Evolutionary conservation across 1,140 invertebrate genomes (phyloP), one percentile per base, ranked within the genome.

Genomic region (Cyclargus thomasi): DNA sequence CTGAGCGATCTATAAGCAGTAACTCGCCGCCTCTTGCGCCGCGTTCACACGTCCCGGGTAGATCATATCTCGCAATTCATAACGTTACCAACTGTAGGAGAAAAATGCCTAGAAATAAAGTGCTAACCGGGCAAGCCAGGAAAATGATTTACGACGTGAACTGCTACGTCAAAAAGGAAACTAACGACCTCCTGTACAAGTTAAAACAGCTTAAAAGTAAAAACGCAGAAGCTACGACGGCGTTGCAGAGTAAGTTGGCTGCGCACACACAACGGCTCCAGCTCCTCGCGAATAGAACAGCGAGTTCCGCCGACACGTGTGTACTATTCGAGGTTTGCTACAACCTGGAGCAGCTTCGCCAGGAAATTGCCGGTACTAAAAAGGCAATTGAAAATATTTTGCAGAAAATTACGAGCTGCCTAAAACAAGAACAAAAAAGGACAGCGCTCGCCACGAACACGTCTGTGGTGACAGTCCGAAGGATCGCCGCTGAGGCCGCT

Each of bases 371-470:
- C 55, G 6, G 29, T 1, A 29, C 20, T 35, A 53, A 17, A 11
- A 14, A 55, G 14, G 53, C 53, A 7, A 53, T n/a, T 7, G 22
- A 65, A 22, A 29, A 14, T 20, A 65, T 55, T 22, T 17, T 57
- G 53, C 16, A 65, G 17, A 17, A 23, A 55, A 21, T 65, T 23
- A 22, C 53, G 6, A 65, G 47, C 21, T 14, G 22, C 7, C n/a
- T 65, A n/a, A 21, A 8, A 23, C 20, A 65, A 55, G 53, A 23
- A 21, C 64, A 65, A 29, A 55, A 55, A 7, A 21, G 47, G n/a
- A 55, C 47, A 57, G 11, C 47, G 5, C 18, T 53, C 4, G 39
- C 64, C 2, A 65, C 64, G 4, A 53, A 65, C 16, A 65, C 64
- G 1, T 65, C 39, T 5, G 20, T 65, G 7, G 64, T 11, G 16